phyloP scores from a whole-genome alignment of 2,888 invertebrate genomes.

The Drosophila falleni region DNA sequence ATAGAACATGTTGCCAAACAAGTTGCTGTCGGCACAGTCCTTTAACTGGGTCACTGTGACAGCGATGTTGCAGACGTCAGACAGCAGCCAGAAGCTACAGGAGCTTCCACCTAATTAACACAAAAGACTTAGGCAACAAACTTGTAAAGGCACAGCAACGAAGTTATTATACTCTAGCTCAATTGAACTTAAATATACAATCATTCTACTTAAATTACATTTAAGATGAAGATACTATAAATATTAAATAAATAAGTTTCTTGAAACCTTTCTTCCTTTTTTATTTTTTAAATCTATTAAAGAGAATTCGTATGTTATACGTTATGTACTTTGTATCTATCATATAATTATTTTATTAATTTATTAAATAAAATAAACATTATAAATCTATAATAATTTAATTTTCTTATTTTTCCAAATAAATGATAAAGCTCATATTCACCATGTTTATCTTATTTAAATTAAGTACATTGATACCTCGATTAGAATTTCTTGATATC shows the following conservation, averaged over 20 bases:
- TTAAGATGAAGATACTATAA: background rate
- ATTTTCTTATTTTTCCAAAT: too few species aligned
- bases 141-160: constrained; percentile 52
- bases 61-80: constrained; percentile 18
- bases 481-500: constrained; percentile 1
- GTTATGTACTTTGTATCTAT: too few species aligned
- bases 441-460: background rate
- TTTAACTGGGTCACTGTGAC: constrained; percentile 75
- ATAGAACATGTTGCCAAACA: constrained; percentile 75
- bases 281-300: background rate
- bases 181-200: background rate
- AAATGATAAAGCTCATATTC: too few species aligned
- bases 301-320: too few species aligned
- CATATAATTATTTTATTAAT: too few species aligned
- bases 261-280: background rate
- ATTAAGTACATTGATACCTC: background rate
- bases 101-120: constrained; percentile 54
- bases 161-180: constrained; percentile 8
- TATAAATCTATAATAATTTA: too few species aligned
- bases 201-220: background rate
- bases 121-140: constrained; percentile 65
- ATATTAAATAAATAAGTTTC: background rate
- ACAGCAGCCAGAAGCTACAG: constrained; percentile 1
- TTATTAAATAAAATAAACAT: too few species aligned
- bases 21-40: constrained; percentile 68